A percentile compares a stretch with the other conserved stretches of the same genome.
Evolutionary conservation across 2,797 vertebrate genomes (phyloP).

Genomic region (Rhabdomys pumilio): DNA sequence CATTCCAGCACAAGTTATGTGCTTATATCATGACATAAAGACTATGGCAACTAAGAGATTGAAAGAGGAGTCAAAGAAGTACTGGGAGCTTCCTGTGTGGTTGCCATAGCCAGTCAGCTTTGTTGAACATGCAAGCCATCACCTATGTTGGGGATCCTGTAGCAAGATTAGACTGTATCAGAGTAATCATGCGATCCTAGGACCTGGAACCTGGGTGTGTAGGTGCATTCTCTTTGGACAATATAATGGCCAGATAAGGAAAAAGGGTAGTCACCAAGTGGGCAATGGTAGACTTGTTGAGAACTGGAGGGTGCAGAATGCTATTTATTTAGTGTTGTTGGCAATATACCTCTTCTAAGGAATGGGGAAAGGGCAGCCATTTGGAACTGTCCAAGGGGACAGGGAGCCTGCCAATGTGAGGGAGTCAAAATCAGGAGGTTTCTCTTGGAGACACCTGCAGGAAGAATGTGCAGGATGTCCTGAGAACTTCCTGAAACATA

Average conservation of each 20-base stretch:
- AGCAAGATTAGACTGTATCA: neutral
- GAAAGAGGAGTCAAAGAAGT: neutral
- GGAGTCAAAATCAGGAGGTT: neutral
- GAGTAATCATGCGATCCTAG: neutral
- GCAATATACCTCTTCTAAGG: neutral
- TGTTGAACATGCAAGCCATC: fast-evolving
- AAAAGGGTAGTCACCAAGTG: neutral
- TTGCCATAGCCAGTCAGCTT: neutral
- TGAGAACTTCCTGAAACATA: neutral
- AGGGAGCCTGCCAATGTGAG: neutral
- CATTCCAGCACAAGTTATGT: fast-evolving
- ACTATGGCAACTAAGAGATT: neutral
- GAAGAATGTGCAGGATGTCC: no score
- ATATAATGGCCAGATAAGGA: neutral
- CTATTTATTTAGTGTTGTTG: neutral
- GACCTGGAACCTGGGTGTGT: neutral
- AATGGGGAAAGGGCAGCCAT: neutral
- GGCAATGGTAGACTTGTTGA: neutral
- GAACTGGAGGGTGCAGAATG: fast-evolving
- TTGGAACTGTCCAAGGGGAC: neutral
- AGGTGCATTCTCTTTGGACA: fast-evolving
- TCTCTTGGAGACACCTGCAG: neutral
- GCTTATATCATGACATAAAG: neutral
- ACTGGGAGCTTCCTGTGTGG: neutral
- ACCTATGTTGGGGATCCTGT: neutral